A percentile compares a stretch with the other conserved stretches of the same genome.
Evolutionary conservation across 2,797 vertebrate species (phyloP).

Genomic region (Squalus acanthias): DNA sequence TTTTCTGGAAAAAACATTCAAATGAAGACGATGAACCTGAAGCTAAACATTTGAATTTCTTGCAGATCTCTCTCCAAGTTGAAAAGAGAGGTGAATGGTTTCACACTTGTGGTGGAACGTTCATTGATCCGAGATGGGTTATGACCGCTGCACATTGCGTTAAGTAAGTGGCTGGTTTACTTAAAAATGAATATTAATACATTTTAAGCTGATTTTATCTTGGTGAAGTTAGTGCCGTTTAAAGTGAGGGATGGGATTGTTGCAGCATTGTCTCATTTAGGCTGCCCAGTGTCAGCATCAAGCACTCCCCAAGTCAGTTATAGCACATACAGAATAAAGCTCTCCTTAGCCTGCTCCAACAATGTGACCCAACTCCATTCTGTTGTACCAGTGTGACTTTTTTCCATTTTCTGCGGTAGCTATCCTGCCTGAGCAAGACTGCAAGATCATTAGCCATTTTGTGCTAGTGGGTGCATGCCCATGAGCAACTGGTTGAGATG

Average conservation of each 20-base stretch:
- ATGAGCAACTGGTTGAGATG: not conserved
- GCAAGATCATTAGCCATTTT: not conserved
- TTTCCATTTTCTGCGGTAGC: not conserved
- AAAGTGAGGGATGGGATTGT: not conserved
- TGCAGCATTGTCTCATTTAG: not conserved
- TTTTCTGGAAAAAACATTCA: not conserved
- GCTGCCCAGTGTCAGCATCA: not conserved
- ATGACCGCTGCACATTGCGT: constrained; percentile 24
- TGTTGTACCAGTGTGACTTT: not conserved
- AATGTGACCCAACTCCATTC: not conserved
- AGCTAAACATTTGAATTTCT: not conserved
- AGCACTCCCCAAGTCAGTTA: not conserved
- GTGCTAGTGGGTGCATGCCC: too few relatives aligned
- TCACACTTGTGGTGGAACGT: not conserved
- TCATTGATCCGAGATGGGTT: constrained; percentile 19
- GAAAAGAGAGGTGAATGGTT: not conserved
- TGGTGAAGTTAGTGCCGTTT: not conserved
- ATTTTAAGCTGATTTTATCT: not conserved
- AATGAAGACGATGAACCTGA: not conserved
- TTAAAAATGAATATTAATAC: not conserved
- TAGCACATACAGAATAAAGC: not conserved
- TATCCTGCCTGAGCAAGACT: not conserved
- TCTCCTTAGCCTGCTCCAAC: not conserved
- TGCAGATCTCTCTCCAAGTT: constrained; percentile 35
- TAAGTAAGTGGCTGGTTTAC: constrained; percentile 7